These are phyloP conservation scores for Ianthella basta DNA, from an alignment of 37 sponge, comb jelly and placozoan species.

Conservation along the genomic window DNA sequence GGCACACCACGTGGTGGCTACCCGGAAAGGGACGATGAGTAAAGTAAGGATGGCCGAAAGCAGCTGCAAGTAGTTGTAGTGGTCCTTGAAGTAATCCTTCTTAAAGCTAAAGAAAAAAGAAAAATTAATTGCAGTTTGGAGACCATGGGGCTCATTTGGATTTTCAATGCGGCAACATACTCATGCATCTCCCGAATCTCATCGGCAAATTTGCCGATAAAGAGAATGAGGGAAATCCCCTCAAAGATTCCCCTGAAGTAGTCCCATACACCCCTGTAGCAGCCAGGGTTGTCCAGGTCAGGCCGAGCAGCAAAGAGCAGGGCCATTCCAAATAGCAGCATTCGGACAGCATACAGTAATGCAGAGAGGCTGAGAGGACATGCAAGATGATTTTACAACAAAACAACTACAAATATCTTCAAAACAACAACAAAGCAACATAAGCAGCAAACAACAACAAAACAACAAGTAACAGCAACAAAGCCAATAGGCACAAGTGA, in stretches of 20 bases:
- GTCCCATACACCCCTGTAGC: slow-evolving; percentile 28
- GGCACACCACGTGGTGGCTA: slow-evolving; percentile 33
- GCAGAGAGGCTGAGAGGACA: not conserved
- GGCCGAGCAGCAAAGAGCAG: slow-evolving; percentile 21
- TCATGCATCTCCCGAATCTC: not conserved
- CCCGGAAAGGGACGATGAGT: slow-evolving; percentile 8
- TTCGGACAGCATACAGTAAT: not conserved
- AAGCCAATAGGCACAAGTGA: no score
- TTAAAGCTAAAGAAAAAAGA: no score
- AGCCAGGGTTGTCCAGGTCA: slow-evolving; percentile 30
- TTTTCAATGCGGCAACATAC: not conserved
- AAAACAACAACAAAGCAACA: no score
- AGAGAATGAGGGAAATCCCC: not conserved
- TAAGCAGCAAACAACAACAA: no score
- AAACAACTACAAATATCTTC: no score
- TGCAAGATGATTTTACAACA: no score
- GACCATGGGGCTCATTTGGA: no score
- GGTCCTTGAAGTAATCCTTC: not conserved
- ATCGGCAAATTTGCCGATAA: not conserved
- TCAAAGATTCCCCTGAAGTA: slow-evolving; percentile 15
- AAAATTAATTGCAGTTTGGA: no score
- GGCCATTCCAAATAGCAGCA: slow-evolving; percentile 21
- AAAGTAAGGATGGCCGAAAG: not conserved
- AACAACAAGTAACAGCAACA: no score
- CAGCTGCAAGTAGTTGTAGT: slow-evolving; percentile 5